Evolutionary conservation across 30 jellyfish, hydroid and myxozoan species (phyloP), one percentile per base, ranked within the genome.

Genomic region (Clytia hemisphaerica): DNA sequence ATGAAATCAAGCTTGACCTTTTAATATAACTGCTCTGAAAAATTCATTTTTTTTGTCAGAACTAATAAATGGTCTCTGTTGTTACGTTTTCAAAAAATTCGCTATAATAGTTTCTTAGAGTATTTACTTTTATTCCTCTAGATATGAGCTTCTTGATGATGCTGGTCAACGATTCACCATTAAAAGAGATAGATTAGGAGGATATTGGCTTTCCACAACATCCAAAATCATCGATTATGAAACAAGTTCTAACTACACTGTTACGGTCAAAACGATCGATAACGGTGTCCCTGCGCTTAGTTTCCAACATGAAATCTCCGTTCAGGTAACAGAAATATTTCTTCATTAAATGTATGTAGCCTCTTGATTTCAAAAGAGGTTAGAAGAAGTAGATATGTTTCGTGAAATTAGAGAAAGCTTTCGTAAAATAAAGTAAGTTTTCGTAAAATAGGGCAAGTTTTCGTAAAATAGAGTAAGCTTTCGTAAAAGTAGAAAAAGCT

Each of bases 151-250:
- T 29, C n/a, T 68, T 40, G 68, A 83, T 32, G 77, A 61, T 33
- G 73, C 67, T 3, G 78, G 48, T 30, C 53, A 38, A 14, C 36
- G 26, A 22, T 83, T 83, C 72, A 37, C 67, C 37, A 62, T 76
- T 36, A 40, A 37, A n/a, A 65, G 44, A 22, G 27, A 36, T 6
- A 12, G 37, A 3, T 32, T 24, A 47, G 65, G 82, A 60, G 88
- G 77, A 3, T 61, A 75, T 27, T 67, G 63, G 45, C 67, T 83
- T 1, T 77, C 67, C 57, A 77, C 95, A 15, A 62, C 93, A 1
- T 78, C 83, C 5, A 75, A 48, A 36, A 68, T 73, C 21, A 38
- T 86, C 73, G 75, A 86, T 64, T 86, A 72, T 66, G 96, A 86
- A 46, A 59, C n/a, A 22, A 36, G 50, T 45, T 29, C 62, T 35